Conservation (phyloP, 2,888 invertebrate species). For the Lithosia quadra region DNA sequence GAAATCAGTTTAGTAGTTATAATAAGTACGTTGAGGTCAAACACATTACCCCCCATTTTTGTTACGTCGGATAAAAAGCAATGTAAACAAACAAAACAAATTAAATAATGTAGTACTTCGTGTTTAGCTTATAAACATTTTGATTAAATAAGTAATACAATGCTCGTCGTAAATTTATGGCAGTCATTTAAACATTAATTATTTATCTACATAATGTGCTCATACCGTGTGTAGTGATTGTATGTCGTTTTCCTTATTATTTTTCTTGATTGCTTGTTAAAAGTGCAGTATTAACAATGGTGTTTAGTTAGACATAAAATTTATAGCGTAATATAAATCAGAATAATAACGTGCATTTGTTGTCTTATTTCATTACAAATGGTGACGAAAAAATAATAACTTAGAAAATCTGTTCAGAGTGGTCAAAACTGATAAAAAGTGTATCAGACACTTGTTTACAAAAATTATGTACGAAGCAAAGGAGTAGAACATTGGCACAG, state of each 20-base stretch:
- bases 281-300: not conserved
- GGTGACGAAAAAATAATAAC: not conserved
- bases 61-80: not conserved
- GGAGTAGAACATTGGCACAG: no score
- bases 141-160: not conserved
- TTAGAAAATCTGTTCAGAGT: not conserved
- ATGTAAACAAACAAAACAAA: not conserved
- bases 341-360: not conserved
- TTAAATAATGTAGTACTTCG: not conserved
- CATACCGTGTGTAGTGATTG: not conserved
- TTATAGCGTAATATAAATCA: not conserved
- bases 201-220: not conserved
- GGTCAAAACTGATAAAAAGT: no score
- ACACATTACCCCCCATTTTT: not conserved
- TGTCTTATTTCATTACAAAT: constrained; percentile 1
- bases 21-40: not conserved
- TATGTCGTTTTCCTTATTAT: not conserved
- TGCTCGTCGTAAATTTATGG: not conserved
- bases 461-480: no score
- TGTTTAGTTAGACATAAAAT: constrained; percentile 6
- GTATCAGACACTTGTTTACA: no score
- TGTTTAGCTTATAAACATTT: not conserved
- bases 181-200: not conserved
- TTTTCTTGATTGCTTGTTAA: not conserved
- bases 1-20: no score